Base-by-base conservation (phyloP, 2,113 vertebrate genomes). In the Mus pahari region DNA sequence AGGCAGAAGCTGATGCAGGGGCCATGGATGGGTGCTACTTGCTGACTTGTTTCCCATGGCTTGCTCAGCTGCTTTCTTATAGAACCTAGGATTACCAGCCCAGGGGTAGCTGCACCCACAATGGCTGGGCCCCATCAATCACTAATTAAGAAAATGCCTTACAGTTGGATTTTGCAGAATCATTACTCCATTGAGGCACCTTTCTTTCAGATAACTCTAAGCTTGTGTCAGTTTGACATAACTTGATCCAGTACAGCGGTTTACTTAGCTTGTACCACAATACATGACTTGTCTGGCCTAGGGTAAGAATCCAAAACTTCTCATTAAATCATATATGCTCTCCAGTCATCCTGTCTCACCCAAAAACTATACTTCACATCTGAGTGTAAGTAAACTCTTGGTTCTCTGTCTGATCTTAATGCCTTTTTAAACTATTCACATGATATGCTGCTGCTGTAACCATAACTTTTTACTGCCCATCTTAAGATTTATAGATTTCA, bases 401-500 rank as follows among this genome's bases (percentile, higher is more conserved):
- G 70, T 19, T 39, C 64, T 94, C n/a, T 19, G 64, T 94, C 90
- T 73, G 42, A 17, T 90, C 39, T 62, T 73, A 42, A 9, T 91
- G 26, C 71, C 36, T 89, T 75, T 88, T 86, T 55, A 50, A 45
- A 77, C 48, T 31, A 12, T n/a, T 33, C 42, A 19, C 64, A 62
- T 10, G 17, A 4, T 71, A 70, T 20, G 7, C 36, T 91, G 28
- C 73, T 86, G 88, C 53, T 86, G 13, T 62, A 74, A 70, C 53
- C 62, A 20, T 45, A 62, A 79, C 36, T 79, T 81, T 92, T 68
- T 95, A 20, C 13, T 66, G 48, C 20, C 60, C 50, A 22, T 68
- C 93, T 53, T 86, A 89, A 86, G 39, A 48, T 75, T 86, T 89
- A 81, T 1, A 95, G 50, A 33, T 81, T 86, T 75, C 73, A 73